Percentiles rank a stretch among this genome's conserved stretches.
These are phyloP conservation scores for Dione vanillae DNA, from an alignment of 2,888 invertebrate genomes.

Conservation along the genomic window DNA sequence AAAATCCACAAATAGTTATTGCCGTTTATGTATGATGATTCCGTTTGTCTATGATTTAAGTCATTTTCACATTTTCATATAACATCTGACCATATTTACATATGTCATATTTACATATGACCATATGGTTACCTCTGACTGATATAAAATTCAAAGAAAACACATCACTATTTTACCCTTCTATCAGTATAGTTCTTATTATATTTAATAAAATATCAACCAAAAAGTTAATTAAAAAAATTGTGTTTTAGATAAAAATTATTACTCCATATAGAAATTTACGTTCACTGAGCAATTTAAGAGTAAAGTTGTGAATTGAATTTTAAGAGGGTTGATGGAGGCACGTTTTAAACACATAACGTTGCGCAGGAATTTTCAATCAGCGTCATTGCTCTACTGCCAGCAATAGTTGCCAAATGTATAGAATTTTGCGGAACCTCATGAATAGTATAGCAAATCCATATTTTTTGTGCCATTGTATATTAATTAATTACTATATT, in stretches of 20 bases:
- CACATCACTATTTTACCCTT: too few species aligned
- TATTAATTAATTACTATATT: too few species aligned
- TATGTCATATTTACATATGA: too few species aligned
- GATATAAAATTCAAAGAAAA: too few species aligned
- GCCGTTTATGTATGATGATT: too few species aligned
- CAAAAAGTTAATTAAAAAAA: background rate
- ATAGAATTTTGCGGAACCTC: slow-evolving; percentile 8
- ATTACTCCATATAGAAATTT: slow-evolving; percentile 8
- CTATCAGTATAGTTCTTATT: background rate
- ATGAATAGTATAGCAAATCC: too few species aligned
- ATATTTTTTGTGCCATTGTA: too few species aligned
- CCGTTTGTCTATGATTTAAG: too few species aligned
- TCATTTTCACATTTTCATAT: too few species aligned
- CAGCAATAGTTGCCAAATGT: slow-evolving; percentile 21
- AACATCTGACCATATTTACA: too few species aligned
- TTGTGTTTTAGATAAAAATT: background rate
- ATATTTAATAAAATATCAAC: background rate
- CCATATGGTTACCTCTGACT: too few species aligned
- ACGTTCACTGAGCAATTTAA: slow-evolving; percentile 19
- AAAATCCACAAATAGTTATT: too few species aligned
- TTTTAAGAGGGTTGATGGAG: slow-evolving; percentile 31
- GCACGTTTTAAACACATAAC: slow-evolving; percentile 27
- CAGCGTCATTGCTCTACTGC: slow-evolving; percentile 25
- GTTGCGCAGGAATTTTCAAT: slow-evolving; percentile 28
- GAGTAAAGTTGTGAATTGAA: slow-evolving; percentile 29